Base-by-base conservation (phyloP, 2,888 invertebrate species). In the Drosophila kuntzei region DNA sequence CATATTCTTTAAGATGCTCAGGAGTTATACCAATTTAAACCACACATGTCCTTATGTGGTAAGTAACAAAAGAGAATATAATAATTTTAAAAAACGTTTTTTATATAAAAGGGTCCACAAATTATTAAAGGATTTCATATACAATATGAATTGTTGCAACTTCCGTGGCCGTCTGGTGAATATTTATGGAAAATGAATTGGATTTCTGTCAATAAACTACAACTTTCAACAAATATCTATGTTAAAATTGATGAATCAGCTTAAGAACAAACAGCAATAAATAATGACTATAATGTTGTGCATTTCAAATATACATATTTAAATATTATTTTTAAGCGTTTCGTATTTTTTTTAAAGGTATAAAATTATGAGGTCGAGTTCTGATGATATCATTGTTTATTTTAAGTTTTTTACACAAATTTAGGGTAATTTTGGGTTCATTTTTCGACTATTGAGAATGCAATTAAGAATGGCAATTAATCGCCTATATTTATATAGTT, bases 41-140 rank as follows among this genome's bases (percentile, higher is more conserved):
- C 78, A 77, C 20, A 20, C 78, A 0, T 78, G 69, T 43, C 74
- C 80, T 12, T 74, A 64, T 46, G 3, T 50, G 29, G 73, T 37
- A 43, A 64, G 63, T 69, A 3, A 25, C 1, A 14, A 27, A n/a
- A 2, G 3, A 8, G 1, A n/a, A 20, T n/a, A 12, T 22, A 12
- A 8, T 12, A 11, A 12, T 6, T 22, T 43, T 22, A 6, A 22
- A 0, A n/a, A 14, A 44, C 8, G 7, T 3, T 44, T 2, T 1
- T 22, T 50, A 27, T 2, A 44, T 0, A 16, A 1, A 3, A 73
- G 66, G 66, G 66, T 5, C 1, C 11, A 0, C 49, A 46, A 14
- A 6, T 34, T n/a, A 5, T 67, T 1, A 25, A 54, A 5, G 57
- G 57, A 12, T 60, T 75, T 12, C 39, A 71, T 18, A 2, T 47